Conservation (phyloP, 2,113 vertebrate genomes). For the Camelus bactrianus region DNA sequence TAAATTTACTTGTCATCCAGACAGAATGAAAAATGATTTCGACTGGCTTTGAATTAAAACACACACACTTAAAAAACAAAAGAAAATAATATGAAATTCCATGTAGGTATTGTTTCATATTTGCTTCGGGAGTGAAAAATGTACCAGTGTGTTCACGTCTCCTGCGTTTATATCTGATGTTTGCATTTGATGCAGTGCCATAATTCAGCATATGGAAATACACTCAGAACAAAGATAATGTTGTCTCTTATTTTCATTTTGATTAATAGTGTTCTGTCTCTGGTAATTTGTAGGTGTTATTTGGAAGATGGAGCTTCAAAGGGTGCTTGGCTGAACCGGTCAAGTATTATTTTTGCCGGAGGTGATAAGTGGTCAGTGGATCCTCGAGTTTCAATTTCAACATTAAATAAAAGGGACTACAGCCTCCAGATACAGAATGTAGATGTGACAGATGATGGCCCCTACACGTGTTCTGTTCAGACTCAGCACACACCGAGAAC, state of each 20-base stretch:
- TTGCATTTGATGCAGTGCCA: not conserved
- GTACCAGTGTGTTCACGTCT: not conserved
- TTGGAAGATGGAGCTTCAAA: slow-evolving; percentile 97
- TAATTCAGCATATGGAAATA: slow-evolving; percentile 2
- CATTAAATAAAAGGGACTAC: slow-evolving; percentile 94
- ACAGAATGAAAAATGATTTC: not conserved
- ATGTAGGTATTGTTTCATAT: not conserved
- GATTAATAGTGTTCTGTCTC: slow-evolving; percentile 28
- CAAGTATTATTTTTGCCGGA: slow-evolving; percentile 98
- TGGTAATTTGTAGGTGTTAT: slow-evolving; percentile 92
- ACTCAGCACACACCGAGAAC: slow-evolving; percentile 95
- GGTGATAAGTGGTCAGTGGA: slow-evolving; percentile 98
- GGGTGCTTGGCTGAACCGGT: slow-evolving; percentile 99
- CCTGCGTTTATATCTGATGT: not conserved
- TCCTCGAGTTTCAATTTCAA: slow-evolving; percentile 97
- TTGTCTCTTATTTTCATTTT: not conserved
- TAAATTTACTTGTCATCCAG: not conserved
- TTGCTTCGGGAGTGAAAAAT: not conserved
- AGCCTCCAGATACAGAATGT: slow-evolving; percentile 99
- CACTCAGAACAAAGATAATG: not conserved
- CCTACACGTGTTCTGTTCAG: slow-evolving; percentile 98
- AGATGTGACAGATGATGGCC: slow-evolving; percentile 96
- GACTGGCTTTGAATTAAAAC: not conserved
- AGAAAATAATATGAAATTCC: not conserved
- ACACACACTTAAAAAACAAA: not conserved